Evolutionary conservation across 1,140 invertebrate species (phyloP).

Genomic region (Bombus sibiricus): DNA sequence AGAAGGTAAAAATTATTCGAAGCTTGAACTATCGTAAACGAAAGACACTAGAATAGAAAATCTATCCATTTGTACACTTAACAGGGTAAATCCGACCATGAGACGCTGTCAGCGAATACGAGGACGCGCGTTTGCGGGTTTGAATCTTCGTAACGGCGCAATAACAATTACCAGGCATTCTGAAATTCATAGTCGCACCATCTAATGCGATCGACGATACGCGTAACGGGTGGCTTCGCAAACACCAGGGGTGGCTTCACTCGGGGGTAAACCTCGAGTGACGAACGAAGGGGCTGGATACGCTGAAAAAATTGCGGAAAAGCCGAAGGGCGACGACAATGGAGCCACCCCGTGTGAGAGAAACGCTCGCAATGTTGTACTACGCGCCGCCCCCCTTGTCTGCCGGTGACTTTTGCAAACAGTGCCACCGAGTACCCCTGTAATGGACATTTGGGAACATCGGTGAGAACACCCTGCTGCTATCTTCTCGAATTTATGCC

Average conservation of each 20-base stretch:
- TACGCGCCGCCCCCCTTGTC: slow-evolving; percentile 76
- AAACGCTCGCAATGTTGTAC: slow-evolving; percentile 66
- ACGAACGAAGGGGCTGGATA: slow-evolving; percentile 29
- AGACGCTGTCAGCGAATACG: slow-evolving; percentile 8
- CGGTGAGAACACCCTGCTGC: slow-evolving; percentile 33
- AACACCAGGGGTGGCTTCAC: slow-evolving; percentile 68
- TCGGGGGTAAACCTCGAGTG: slow-evolving; percentile 2
- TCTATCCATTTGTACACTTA: not conserved
- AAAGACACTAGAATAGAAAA: too few relatives aligned
- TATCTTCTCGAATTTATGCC: not conserved
- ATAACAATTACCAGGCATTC: slow-evolving; percentile 65
- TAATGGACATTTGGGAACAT: slow-evolving; percentile 51
- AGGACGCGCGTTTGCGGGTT: slow-evolving; percentile 11
- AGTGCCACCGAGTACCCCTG: slow-evolving; percentile 54
- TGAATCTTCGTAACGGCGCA: slow-evolving; percentile 40
- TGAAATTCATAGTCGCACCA: slow-evolving; percentile 67
- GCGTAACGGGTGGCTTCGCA: slow-evolving; percentile 77
- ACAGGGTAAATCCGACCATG: not conserved
- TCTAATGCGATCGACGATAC: slow-evolving; percentile 77
- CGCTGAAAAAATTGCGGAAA: slow-evolving; percentile 47
- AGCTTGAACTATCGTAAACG: too few relatives aligned
- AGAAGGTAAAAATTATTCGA: too few relatives aligned
- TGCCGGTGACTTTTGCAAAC: slow-evolving; percentile 82
- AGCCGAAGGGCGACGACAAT: slow-evolving; percentile 73
- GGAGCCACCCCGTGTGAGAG: slow-evolving; percentile 76